Percentiles rank a stretch among this genome's conserved stretches.
Evolutionary conservation across 2,888 invertebrate genomes (phyloP).

Genomic region (Campaea margaritaria): DNA sequence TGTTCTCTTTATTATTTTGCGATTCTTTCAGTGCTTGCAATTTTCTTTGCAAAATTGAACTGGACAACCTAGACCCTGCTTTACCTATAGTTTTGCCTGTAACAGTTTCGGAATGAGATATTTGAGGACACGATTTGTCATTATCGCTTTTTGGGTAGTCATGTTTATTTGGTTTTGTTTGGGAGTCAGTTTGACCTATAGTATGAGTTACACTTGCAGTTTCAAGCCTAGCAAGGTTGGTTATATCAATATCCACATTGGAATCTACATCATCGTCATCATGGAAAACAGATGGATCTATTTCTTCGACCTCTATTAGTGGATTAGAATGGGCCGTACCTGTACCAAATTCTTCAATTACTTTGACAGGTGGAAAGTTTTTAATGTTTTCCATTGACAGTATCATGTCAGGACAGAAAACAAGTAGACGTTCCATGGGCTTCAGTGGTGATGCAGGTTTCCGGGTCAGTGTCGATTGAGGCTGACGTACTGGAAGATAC

Average conservation of each 20-base stretch:
- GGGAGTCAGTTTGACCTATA: not conserved
- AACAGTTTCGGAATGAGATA: not conserved
- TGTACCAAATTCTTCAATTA: conserved; percentile 6
- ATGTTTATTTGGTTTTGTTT: not conserved
- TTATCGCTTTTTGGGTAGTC: not conserved
- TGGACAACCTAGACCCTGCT: conserved; percentile 1
- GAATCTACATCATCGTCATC: not conserved
- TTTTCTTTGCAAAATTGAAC: conserved; percentile 9
- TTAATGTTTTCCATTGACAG: conserved; percentile 10
- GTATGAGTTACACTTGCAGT: not conserved
- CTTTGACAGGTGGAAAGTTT: not conserved
- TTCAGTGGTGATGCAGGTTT: not conserved
- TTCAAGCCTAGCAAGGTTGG: not conserved
- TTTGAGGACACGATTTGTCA: not conserved
- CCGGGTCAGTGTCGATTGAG: not conserved
- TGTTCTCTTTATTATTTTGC: conserved; percentile 1
- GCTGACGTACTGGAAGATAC: conserved; percentile 1
- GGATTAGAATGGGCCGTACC: not conserved
- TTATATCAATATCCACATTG: not conserved
- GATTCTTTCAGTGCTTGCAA: conserved; percentile 4
- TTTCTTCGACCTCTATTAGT: not conserved
- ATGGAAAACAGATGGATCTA: not conserved
- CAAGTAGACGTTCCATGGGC: conserved; percentile 1
- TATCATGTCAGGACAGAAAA: conserved; percentile 23
- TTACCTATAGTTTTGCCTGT: not conserved